phyloP scores from a whole-genome alignment of 2,888 invertebrate species.

The Nomada hirtipes region DNA sequence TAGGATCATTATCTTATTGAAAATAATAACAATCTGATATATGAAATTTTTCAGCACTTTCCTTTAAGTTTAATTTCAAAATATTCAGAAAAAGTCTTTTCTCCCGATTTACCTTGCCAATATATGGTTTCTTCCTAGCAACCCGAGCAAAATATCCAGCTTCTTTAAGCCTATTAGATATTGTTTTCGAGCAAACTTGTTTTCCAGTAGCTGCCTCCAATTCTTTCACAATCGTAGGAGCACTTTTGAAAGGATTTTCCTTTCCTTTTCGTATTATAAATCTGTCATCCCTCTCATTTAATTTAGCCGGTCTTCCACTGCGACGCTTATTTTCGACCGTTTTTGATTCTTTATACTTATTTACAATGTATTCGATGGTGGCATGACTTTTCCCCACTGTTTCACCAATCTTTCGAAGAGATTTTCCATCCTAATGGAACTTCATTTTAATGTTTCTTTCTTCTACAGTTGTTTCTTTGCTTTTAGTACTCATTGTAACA shows the following conservation, averaged over 20 bases:
- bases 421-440: not conserved
- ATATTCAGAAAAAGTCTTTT: conserved; percentile 18
- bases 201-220: not conserved
- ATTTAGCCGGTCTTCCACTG: not conserved
- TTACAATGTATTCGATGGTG: not conserved
- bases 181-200: conserved; percentile 4
- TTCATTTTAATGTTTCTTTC: not conserved
- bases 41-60: not conserved
- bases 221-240: not conserved
- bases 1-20: not conserved
- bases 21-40: conserved; percentile 15
- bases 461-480: not conserved
- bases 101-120: too few relatives aligned
- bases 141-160: conserved; percentile 20
- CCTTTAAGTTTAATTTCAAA: conserved; percentile 26
- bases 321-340: not conserved
- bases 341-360: conserved; percentile 8
- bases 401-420: not conserved
- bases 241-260: not conserved
- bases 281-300: not conserved
- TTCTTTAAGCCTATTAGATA: not conserved
- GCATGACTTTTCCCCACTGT: not conserved
- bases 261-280: not conserved
- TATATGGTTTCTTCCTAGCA: not conserved
- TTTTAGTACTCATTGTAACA: too few relatives aligned